These are phyloP conservation scores for Vespertilio murinus DNA, from an alignment of 2,797 vertebrate genomes.

Conservation along the genomic window DNA sequence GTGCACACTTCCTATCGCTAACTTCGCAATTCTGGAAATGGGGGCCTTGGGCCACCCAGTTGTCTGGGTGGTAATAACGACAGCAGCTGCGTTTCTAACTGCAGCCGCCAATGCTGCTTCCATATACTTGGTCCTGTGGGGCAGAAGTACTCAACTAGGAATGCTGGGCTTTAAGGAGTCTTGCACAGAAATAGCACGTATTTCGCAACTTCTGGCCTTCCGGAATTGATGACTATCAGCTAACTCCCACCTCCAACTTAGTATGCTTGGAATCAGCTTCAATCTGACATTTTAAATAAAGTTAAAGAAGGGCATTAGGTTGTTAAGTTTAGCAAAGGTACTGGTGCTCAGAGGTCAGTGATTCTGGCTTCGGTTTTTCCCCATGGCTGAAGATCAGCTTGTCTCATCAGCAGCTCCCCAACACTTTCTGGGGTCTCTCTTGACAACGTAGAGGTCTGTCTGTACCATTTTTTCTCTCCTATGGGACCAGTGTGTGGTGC, in stretches of 20 bases:
- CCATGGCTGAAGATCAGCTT: background rate
- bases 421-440: background rate
- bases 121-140: background rate
- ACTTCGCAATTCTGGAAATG: background rate
- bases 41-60: background rate
- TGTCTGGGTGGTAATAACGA: background rate
- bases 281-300: background rate
- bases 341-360: background rate
- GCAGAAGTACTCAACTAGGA: background rate
- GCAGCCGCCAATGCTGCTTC: background rate
- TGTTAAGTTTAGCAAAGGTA: background rate
- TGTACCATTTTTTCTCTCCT: background rate
- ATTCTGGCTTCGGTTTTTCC: background rate
- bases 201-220: background rate
- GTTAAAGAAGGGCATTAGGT: background rate
- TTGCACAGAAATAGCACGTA: background rate
- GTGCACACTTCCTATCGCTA: fast-evolving
- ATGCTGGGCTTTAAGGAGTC: background rate
- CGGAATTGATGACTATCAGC: background rate
- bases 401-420: background rate
- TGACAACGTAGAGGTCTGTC: background rate
- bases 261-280: background rate
- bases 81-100: background rate
- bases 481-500: background rate
- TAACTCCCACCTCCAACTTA: background rate